phyloP scores from a whole-genome alignment of 2,113 vertebrate species.

The Clarias magur region DNA sequence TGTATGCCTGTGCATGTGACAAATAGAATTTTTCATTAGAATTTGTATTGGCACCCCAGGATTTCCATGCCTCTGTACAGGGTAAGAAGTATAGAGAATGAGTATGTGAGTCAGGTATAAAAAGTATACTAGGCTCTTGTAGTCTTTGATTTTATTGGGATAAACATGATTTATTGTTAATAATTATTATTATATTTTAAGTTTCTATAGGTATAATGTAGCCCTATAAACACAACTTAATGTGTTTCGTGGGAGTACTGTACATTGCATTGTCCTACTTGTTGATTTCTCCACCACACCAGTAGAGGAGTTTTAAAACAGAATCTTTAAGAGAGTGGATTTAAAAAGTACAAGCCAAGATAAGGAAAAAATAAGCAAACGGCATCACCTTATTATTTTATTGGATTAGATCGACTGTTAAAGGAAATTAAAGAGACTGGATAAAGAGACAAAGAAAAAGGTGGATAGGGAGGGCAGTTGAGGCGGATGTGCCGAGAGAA shows the following conservation, averaged over 20 bases:
- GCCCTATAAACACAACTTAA: background rate
- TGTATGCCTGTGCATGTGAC: too few relatives aligned
- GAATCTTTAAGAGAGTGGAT: constrained; percentile 2
- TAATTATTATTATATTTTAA: background rate
- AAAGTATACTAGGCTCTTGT: background rate
- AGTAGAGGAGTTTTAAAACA: background rate
- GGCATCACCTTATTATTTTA: background rate
- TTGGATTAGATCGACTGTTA: background rate
- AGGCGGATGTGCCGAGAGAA: constrained; percentile 40
- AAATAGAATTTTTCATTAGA: too few relatives aligned
- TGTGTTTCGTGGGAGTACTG: background rate
- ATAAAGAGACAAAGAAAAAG: background rate
- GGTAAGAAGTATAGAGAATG: too few relatives aligned
- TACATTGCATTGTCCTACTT: background rate
- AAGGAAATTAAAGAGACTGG: background rate
- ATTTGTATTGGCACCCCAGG: too few relatives aligned
- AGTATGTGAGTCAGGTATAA: background rate
- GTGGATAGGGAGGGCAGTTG: background rate
- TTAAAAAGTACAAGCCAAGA: background rate
- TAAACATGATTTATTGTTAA: background rate
- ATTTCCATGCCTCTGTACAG: too few relatives aligned
- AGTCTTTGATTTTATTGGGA: background rate
- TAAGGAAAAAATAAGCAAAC: background rate
- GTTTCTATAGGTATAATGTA: background rate
- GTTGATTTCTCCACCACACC: background rate